Conservation (phyloP, 2,113 vertebrate species). For the Crotalus horridus region DNA sequence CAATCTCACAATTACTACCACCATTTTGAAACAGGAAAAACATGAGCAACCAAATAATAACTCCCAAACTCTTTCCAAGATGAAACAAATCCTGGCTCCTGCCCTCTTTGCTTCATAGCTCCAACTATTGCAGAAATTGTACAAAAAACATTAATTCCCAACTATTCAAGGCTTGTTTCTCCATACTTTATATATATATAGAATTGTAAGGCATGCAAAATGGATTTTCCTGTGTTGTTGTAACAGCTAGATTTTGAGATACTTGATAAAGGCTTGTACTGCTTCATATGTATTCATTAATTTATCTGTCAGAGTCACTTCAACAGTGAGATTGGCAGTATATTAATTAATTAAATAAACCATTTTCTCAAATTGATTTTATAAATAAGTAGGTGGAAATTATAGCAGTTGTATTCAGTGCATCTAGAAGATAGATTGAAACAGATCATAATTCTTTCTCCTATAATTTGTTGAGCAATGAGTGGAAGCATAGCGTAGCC, state of each 20-base stretch:
- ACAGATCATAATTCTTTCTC: neutral
- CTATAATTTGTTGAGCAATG: neutral
- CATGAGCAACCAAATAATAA: neutral
- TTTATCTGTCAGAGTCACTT: neutral
- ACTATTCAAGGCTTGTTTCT: neutral
- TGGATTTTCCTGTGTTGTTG: neutral
- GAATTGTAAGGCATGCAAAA: neutral
- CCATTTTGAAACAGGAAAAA: neutral
- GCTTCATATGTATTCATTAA: neutral
- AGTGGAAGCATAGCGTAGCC: neutral
- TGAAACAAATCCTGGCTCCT: neutral
- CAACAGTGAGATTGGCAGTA: neutral
- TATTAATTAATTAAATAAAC: neutral
- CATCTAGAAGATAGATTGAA: neutral
- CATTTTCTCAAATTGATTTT: neutral
- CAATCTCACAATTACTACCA: neutral
- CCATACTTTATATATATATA: constrained; percentile 3
- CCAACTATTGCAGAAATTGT: neutral
- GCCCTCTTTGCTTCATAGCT: neutral
- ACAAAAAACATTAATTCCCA: neutral
- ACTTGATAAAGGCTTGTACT: neutral
- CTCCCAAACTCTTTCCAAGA: neutral
- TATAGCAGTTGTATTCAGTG: neutral
- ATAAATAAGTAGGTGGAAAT: neutral
- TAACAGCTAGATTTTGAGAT: neutral